These are phyloP conservation scores for Hypocryptadius cinnamomeus DNA, from an alignment of 2,113 vertebrate species.

Conservation along the genomic window DNA sequence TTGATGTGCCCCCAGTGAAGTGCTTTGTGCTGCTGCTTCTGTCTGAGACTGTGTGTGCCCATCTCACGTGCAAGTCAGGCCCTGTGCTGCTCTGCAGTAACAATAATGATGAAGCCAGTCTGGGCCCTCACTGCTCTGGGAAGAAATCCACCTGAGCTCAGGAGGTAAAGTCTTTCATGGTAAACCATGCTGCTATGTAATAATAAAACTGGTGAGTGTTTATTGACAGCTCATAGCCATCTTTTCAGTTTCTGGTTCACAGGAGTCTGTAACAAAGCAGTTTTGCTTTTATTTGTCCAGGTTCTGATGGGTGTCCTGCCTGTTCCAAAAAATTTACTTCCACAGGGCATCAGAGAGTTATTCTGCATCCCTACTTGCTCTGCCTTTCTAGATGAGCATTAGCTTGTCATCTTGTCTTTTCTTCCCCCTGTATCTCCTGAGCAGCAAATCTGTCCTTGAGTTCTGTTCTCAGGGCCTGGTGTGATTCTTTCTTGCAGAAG, in stretches of 20 bases:
- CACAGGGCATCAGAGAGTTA: neutral
- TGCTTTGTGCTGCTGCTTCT: neutral
- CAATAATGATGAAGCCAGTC: rapidly evolving
- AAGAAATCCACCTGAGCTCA: neutral
- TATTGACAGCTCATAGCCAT: neutral
- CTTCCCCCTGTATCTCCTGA: neutral
- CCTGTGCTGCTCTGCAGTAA: rapidly evolving
- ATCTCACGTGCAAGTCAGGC: rapidly evolving
- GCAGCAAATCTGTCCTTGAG: neutral
- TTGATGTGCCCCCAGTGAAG: neutral
- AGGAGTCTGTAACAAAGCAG: neutral
- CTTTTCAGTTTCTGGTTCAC: neutral
- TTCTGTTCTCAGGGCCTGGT: neutral
- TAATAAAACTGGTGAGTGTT: neutral
- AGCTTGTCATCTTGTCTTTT: neutral
- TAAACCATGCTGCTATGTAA: neutral
- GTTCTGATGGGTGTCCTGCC: neutral
- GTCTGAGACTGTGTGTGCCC: rapidly evolving
- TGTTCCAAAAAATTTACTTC: neutral
- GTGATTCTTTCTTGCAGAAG: neutral
- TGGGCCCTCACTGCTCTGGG: neutral
- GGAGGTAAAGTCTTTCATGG: neutral
- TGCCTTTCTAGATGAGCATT: neutral
- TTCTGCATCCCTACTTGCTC: neutral
- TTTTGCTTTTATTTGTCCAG: neutral